Evolutionary conservation across 2,888 invertebrate species (phyloP), one percentile per base, ranked within the genome.

Genomic region (Sesamia inferens): DNA sequence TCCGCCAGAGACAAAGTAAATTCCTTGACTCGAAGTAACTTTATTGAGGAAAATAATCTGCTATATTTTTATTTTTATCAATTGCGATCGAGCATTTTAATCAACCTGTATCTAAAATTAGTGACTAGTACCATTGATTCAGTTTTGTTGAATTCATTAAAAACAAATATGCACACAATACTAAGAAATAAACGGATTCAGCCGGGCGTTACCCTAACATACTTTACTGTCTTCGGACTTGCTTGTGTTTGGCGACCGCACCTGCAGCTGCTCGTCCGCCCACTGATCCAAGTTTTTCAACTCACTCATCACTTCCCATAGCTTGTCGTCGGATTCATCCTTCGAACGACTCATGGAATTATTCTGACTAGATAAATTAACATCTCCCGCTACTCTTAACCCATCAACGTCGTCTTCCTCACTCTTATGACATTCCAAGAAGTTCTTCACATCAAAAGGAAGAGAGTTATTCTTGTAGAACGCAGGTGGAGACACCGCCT

Each of bases 251-350:
- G 89, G 86, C 44, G 94, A 92, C 74, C 90, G 91, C 55, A 84
- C 83, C 75, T 91, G 88, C 84, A 95, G 84, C 85, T 95, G 95
- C 76, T 95, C 95, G 73, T 95, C 95, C 0, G 95, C 95, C 95
- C 95, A 95, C 80, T 91, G 91, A 80, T 96, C 95, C 51, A 96
- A 93, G 79, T 91, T 91, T 71, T 93, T 94, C 84, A 96, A 79
- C 83, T 96, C 95, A 57, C 92, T 93, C 94, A 96, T 94, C 81
- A 94, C 94, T 78, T 95, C 95, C 92, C 92, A 93, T 55, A 96
- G 87, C 78, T 94, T 94, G 16, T 93, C 94, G 63, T 93, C 93
- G 67, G 88, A 90, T 24, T 89, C 91, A 64, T 91, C 88, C 69
- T 89, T 92, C 68, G 72, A 81, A 31, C 76, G 77, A 71, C 83